A percentile compares a stretch with the other conserved stretches of the same genome.
These are phyloP conservation scores for Arenaria interpres DNA, from an alignment of 2,113 vertebrate genomes.

Conservation along the genomic window DNA sequence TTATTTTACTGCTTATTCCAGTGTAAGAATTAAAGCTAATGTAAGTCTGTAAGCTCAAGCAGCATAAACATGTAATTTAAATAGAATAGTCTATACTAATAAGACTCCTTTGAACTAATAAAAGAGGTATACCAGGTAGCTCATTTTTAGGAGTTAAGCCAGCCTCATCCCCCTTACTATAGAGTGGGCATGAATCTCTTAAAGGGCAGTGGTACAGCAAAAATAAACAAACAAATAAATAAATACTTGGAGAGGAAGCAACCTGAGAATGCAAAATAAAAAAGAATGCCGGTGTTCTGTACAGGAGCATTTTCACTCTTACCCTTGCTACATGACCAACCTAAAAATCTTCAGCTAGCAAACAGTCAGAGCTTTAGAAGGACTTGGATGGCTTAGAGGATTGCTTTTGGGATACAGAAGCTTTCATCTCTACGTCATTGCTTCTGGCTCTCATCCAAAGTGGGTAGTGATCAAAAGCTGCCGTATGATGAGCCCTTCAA, in stretches of 20 bases:
- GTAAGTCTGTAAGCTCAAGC: not conserved
- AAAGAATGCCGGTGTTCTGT: not conserved
- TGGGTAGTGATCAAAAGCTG: constrained; percentile 34
- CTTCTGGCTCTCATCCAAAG: constrained; percentile 45
- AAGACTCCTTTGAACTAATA: not conserved
- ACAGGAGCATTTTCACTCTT: constrained; percentile 11
- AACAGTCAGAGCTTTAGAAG: constrained; percentile 60
- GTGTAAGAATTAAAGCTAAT: constrained; percentile 11
- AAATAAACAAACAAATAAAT: not conserved
- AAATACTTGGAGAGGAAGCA: not conserved
- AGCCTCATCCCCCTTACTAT: not conserved
- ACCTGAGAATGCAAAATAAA: constrained; percentile 10
- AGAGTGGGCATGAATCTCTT: not conserved
- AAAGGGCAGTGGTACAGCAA: not conserved
- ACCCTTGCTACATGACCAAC: constrained; percentile 16
- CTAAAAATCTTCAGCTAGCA: constrained; percentile 58
- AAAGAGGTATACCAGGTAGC: not conserved
- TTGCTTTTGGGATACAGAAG: constrained; percentile 65
- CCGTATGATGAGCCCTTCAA: not conserved
- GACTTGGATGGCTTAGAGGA: constrained; percentile 63
- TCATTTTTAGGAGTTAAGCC: not conserved
- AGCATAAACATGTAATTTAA: not conserved
- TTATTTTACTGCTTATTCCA: constrained; percentile 17
- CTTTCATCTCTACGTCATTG: constrained; percentile 67
- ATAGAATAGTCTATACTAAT: not conserved